These are phyloP conservation scores for Saccostrea echinata DNA, from an alignment of 1,140 invertebrate genomes.

Conservation along the genomic window DNA sequence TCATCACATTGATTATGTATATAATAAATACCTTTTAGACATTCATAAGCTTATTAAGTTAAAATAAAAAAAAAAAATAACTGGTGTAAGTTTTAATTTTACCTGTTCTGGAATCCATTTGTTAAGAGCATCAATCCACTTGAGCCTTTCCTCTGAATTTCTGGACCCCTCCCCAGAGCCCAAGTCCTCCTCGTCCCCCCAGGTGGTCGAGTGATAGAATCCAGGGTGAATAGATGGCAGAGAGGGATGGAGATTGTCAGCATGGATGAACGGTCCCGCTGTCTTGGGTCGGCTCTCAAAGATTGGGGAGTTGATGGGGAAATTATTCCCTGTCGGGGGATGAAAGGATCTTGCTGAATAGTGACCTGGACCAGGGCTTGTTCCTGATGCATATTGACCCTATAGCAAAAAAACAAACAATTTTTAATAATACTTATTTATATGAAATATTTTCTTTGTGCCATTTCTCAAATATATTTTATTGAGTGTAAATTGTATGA, in stretches of 20 bases:
- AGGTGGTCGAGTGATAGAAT: background rate
- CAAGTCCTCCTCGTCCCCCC: conserved; percentile 19
- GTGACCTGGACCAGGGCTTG: conserved; percentile 2
- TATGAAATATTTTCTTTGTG: too few species aligned
- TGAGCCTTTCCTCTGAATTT: conserved; percentile 15
- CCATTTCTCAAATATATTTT: too few species aligned
- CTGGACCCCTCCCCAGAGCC: background rate
- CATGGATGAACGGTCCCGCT: background rate
- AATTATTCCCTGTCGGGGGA: conserved; percentile 8
- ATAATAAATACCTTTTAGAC: background rate
- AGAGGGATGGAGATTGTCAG: background rate
- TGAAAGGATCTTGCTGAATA: conserved; percentile 17
- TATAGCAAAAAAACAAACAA: background rate
- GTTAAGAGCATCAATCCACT: conserved; percentile 61
- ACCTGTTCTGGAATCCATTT: conserved; percentile 58
- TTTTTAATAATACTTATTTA: too few species aligned
- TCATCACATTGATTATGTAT: background rate
- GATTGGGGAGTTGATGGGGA: background rate
- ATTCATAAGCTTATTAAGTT: background rate
- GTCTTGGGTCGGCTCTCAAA: conserved; percentile 31
- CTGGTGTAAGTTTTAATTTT: background rate
- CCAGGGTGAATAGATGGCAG: conserved; percentile 30
- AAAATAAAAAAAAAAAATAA: background rate
- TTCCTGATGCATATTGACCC: conserved; percentile 31
- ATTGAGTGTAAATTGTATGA: too few species aligned